Conservation (phyloP, 2,797 vertebrate genomes). For the Acanthornis magna region DNA sequence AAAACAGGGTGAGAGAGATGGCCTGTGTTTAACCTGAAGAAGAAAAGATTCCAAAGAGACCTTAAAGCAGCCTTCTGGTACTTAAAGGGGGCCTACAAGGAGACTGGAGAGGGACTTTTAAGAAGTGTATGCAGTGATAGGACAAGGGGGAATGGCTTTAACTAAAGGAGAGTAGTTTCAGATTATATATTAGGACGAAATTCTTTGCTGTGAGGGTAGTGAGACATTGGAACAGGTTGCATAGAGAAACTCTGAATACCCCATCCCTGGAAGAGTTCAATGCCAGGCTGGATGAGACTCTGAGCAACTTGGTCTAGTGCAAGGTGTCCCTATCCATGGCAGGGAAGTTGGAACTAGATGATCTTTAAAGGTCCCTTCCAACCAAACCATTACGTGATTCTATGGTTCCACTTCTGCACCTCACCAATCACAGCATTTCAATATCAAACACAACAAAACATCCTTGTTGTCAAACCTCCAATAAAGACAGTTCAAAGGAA, state of each 20-base stretch:
- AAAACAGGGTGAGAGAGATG: background rate
- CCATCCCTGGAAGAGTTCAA: background rate
- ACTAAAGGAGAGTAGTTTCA: background rate
- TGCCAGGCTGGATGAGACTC: background rate
- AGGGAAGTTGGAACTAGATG: background rate
- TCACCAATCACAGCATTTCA: background rate
- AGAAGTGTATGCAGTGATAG: background rate
- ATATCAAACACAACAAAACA: background rate
- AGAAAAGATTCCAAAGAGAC: background rate
- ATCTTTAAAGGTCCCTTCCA: background rate
- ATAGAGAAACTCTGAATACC: background rate
- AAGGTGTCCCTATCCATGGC: background rate
- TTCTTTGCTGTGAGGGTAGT: background rate
- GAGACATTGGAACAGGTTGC: background rate
- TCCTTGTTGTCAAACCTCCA: background rate
- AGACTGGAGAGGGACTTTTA: background rate
- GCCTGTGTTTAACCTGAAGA: background rate
- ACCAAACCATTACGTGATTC: background rate
- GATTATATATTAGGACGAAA: background rate
- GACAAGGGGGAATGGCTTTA: background rate
- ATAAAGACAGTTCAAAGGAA: background rate
- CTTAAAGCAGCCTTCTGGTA: background rate
- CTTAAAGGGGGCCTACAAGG: background rate
- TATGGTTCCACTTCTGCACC: background rate
- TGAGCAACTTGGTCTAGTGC: background rate